Base-by-base conservation (phyloP, 2,888 invertebrate species). In the Nomada lathburiana region DNA sequence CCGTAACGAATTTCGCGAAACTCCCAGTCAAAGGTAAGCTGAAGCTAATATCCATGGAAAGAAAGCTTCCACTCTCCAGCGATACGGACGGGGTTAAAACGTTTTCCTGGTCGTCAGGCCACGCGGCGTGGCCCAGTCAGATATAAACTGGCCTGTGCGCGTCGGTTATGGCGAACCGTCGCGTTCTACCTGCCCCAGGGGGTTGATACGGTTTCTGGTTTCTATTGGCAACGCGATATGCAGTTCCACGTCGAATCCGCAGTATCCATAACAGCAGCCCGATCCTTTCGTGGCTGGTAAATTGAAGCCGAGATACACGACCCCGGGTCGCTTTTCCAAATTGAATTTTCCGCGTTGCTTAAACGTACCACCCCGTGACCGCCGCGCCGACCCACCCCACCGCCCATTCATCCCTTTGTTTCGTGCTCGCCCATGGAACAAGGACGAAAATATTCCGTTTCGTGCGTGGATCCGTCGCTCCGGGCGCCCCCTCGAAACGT, bases 191-290 rank as follows among this genome's bases (percentile, higher is more conserved):
- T 77, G 75, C 83, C 77, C 59, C 69, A 52, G 73, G 63, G 84
- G 85, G 84, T 82, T 87, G 82, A 85, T 87, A 86, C 84, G 86
- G 86, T 87, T 83, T 88, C 87, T 71, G 87, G 88, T 88, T 88
- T 88, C 86, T 85, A 88, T 85, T 83, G 88, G 87, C 84, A 87
- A 88, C 87, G 88, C 77, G 86, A 88, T 88, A 87, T 84, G 78
- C 71, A 83, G 87, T 78, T 86, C 74, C 73, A 67, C 84, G 84
- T 81, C 82, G 86, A 87, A 87, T 87, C 87, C 84, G 84, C 84
- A 83, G 88, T 87, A 87, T 88, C 87, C 86, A 86, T 87, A 87
- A 88, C 87, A 80, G 86, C 69, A 77, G 86, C 76, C 75, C 80
- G 88, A 88, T 85, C 86, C 88, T 87, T 86, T 84, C 86, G 86